Percentiles rank a stretch among this genome's conserved stretches.
Evolutionary conservation across 1,140 invertebrate species (phyloP).

Genomic region (Lanistes nyassanus): DNA sequence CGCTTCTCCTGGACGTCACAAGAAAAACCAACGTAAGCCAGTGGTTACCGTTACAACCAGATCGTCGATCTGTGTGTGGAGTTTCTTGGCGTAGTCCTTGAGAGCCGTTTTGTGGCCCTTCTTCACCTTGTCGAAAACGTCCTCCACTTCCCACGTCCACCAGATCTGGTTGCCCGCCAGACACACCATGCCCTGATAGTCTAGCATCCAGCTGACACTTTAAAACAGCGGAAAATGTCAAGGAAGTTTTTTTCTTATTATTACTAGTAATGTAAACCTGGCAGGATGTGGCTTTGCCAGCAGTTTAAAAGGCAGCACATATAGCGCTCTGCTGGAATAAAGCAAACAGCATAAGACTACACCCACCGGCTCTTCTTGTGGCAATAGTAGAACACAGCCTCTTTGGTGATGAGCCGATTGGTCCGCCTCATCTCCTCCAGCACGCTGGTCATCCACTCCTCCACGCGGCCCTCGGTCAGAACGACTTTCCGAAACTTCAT

Average conservation of each 20-base stretch:
- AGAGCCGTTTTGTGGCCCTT: slow-evolving; percentile 83
- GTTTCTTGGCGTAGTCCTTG: slow-evolving; percentile 83
- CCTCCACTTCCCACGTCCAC: slow-evolving; percentile 87
- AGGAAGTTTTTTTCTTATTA: too few relatives aligned
- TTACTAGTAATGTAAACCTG: too few relatives aligned
- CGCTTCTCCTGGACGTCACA: too few relatives aligned
- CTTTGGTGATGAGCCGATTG: slow-evolving; percentile 85
- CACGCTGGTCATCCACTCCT: slow-evolving; percentile 88
- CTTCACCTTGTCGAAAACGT: slow-evolving; percentile 78
- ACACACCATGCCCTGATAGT: slow-evolving; percentile 87
- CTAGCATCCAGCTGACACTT: slow-evolving; percentile 83
- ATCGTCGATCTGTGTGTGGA: slow-evolving; percentile 83
- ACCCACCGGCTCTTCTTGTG: slow-evolving; percentile 65
- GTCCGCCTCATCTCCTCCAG: slow-evolving; percentile 82
- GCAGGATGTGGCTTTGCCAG: too few relatives aligned
- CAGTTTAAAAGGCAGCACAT: too few relatives aligned
- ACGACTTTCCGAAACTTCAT: slow-evolving; percentile 80
- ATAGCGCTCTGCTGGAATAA: too few relatives aligned
- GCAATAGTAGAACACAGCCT: slow-evolving; percentile 85
- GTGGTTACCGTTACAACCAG: slow-evolving; percentile 73
- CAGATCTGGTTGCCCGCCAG: slow-evolving; percentile 66
- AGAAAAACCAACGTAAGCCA: too few relatives aligned
- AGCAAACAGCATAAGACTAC: background rate
- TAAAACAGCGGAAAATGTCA: too few relatives aligned
- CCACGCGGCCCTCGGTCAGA: slow-evolving; percentile 75